Percentiles rank a stretch among this genome's conserved stretches.
These are phyloP conservation scores for Neogobius melanostomus DNA, from an alignment of 2,113 vertebrate species.

Conservation along the genomic window DNA sequence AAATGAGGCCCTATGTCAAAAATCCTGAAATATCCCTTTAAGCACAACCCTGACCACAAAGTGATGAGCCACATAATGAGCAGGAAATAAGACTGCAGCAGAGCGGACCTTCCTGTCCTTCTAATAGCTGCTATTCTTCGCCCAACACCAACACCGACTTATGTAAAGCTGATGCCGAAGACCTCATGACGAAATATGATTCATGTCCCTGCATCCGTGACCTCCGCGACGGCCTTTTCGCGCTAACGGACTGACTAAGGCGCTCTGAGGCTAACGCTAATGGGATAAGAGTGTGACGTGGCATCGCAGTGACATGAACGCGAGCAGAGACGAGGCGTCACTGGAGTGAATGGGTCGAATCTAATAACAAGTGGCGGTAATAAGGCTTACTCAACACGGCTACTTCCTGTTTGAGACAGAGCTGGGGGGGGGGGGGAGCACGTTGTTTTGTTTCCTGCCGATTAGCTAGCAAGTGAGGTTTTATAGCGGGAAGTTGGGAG, in stretches of 20 bases:
- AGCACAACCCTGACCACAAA: neutral
- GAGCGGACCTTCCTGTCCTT: neutral
- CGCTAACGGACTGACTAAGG: conserved; percentile 1
- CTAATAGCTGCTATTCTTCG: conserved; percentile 18
- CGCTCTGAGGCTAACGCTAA: conserved; percentile 19
- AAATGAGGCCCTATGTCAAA: too few relatives aligned
- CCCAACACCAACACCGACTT: conserved; percentile 14
- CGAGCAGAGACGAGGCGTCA: neutral
- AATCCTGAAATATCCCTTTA: too few relatives aligned
- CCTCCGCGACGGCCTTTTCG: conserved; percentile 27
- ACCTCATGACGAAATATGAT: conserved; percentile 36
- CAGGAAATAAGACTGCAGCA: neutral
- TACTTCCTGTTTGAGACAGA: too few relatives aligned
- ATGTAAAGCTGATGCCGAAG: conserved; percentile 31
- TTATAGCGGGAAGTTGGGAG: too few relatives aligned
- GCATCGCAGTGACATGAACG: neutral
- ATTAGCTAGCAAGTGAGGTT: too few relatives aligned
- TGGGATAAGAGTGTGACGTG: conserved; percentile 6
- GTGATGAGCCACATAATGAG: neutral
- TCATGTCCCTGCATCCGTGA: conserved; percentile 49
- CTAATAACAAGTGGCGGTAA: neutral
- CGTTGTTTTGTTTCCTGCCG: too few relatives aligned
- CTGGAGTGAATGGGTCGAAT: neutral
- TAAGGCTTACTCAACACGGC: neutral
- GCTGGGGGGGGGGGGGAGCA: too few relatives aligned